A percentile compares a stretch with the other conserved stretches of the same genome.
Conservation (phyloP, 2,113 vertebrate species). For the Lates calcarifer region DNA sequence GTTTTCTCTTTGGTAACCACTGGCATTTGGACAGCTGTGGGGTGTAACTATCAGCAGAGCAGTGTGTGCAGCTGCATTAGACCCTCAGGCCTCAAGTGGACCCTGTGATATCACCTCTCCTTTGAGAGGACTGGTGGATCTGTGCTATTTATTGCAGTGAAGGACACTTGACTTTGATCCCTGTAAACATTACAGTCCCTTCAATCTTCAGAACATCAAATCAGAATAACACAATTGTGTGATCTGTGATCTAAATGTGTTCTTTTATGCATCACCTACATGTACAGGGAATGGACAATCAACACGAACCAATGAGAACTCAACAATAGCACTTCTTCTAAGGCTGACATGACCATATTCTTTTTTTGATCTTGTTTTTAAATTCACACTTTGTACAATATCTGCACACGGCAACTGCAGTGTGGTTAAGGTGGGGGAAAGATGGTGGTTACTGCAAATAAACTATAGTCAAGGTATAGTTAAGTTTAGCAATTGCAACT, state of each 20-base stretch:
- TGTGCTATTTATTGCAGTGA: not conserved
- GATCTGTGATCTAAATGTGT: not conserved
- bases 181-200: conserved; percentile 19
- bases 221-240: not conserved
- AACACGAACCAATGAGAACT: not conserved
- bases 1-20: conserved; percentile 2
- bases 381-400: not conserved
- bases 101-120: conserved; percentile 20
- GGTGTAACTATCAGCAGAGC: conserved; percentile 6
- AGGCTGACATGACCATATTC: not conserved
- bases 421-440: not conserved
- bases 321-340: not conserved
- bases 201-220: not conserved
- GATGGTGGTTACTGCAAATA: not conserved
- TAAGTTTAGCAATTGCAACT: not conserved
- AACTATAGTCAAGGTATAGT: not conserved
- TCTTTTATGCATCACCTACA: not conserved
- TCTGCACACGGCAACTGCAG: not conserved
- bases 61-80: not conserved
- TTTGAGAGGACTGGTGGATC: conserved; percentile 22
- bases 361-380: too few species aligned
- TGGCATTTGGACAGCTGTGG: conserved; percentile 31
- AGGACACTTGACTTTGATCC: conserved; percentile 15
- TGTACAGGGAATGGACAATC: not conserved
- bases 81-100: conserved; percentile 9